These are phyloP conservation scores for Chrysolina haemoptera DNA, from an alignment of 2,888 invertebrate genomes.

Conservation along the genomic window DNA sequence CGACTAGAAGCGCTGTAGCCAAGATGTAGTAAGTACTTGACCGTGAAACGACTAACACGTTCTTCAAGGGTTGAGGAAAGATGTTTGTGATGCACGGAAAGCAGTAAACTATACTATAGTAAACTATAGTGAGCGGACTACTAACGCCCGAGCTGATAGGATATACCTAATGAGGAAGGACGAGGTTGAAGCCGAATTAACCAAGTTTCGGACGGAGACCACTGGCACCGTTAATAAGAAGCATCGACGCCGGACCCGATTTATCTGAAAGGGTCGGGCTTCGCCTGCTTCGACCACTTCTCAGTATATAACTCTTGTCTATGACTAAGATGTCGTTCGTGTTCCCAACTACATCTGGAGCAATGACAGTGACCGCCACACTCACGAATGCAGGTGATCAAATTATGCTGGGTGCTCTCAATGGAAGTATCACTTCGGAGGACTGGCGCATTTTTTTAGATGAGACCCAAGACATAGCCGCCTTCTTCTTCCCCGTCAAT, in stretches of 20 bases:
- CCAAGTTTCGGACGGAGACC: neutral
- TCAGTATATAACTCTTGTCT: no score
- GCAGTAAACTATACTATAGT: no score
- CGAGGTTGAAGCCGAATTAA: neutral
- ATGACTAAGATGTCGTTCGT: neutral
- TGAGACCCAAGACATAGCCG: neutral
- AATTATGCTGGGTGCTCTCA: neutral
- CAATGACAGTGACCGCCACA: neutral
- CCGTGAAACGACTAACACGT: no score
- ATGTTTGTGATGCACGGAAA: no score
- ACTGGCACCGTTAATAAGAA: neutral
- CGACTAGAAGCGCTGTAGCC: no score
- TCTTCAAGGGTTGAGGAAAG: no score
- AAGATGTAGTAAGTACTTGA: no score
- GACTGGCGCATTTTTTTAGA: slow-evolving; percentile 2
- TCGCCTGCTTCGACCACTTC: neutral
- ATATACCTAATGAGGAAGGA: neutral
- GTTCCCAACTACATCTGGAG: neutral
- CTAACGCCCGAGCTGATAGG: no score
- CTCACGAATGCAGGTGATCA: neutral
- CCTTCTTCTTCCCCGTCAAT: slow-evolving; percentile 11
- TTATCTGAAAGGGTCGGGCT: neutral
- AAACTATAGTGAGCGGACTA: no score
- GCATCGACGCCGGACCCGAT: neutral
- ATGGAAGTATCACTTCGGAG: neutral